A percentile compares a stretch with the other conserved stretches of the same genome.
These are phyloP conservation scores for Salvelinus fontinalis DNA, from an alignment of 2,113 vertebrate species.

Conservation along the genomic window DNA sequence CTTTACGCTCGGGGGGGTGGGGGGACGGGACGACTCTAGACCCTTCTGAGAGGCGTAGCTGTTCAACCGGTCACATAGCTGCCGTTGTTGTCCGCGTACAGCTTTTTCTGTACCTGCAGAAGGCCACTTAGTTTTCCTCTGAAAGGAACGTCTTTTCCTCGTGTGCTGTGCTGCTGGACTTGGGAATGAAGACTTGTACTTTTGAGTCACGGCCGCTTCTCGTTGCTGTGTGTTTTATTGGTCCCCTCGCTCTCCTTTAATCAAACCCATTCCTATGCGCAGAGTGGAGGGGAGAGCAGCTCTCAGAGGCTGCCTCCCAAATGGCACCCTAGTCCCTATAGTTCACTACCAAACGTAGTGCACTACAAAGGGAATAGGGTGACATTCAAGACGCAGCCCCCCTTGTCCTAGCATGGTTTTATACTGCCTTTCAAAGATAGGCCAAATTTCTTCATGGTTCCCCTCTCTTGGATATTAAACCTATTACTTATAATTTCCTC, in stretches of 20 bases:
- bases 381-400: too few species aligned
- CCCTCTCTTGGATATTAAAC: slow-evolving; percentile 9
- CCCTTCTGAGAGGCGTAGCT: slow-evolving; percentile 40
- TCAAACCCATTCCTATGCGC: neutral
- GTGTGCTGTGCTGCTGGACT: neutral
- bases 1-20: slow-evolving; percentile 45
- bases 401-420: neutral
- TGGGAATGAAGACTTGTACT: neutral
- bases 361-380: too few species aligned
- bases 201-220: neutral
- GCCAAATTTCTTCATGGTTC: neutral
- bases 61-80: slow-evolving; percentile 54
- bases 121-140: neutral
- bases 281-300: neutral
- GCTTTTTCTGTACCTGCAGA: slow-evolving; percentile 11
- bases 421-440: slow-evolving; percentile 5
- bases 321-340: too few species aligned
- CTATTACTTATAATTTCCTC: slow-evolving; percentile 53
- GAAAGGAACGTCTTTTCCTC: slow-evolving; percentile 18
- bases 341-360: too few species aligned
- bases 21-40: slow-evolving; percentile 59
- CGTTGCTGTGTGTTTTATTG: neutral
- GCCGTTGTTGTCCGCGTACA: slow-evolving; percentile 39
- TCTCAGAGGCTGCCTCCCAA: too few species aligned
- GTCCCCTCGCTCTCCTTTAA: neutral